These are phyloP conservation scores for Rhingia rostrata DNA, from an alignment of 2,888 invertebrate species.

Conservation along the genomic window DNA sequence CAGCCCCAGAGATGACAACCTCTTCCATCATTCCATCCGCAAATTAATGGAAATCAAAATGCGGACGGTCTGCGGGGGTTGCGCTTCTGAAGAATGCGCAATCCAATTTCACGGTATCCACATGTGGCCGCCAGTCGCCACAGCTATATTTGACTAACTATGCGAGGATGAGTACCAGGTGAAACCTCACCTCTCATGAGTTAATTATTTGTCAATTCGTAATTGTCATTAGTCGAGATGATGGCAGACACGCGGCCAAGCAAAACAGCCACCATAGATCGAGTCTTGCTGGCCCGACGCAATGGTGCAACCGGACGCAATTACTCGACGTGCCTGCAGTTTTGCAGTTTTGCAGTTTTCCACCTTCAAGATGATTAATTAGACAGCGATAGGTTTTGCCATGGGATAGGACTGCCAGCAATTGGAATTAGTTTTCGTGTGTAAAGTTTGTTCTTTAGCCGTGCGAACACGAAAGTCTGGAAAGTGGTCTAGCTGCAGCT, in stretches of 20 bases:
- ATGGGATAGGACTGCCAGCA: constrained; percentile 45
- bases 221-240: constrained; percentile 66
- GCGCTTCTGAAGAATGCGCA: constrained; percentile 55
- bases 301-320: constrained; percentile 53
- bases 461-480: constrained; percentile 51
- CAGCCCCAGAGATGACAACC: constrained; percentile 59
- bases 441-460: constrained; percentile 47
- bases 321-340: constrained; percentile 59
- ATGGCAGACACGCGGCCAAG: constrained; percentile 52
- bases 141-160: constrained; percentile 21
- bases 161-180: constrained; percentile 3
- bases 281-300: no score
- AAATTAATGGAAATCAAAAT: constrained; percentile 67
- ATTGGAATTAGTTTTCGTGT: constrained; percentile 70
- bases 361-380: constrained; percentile 71
- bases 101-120: constrained; percentile 68
- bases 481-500: constrained; percentile 13
- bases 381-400: constrained; percentile 51
- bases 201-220: constrained; percentile 74
- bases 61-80: constrained; percentile 2
- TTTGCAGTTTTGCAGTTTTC: constrained; percentile 60
- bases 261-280: constrained; percentile 7
- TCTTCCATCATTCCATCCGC: constrained; percentile 63
- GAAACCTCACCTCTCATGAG: constrained; percentile 44
- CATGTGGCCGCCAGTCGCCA: constrained; percentile 43